Evolutionary conservation across 2,888 invertebrate species (phyloP).

Genomic region (Cheilosia impressa): DNA sequence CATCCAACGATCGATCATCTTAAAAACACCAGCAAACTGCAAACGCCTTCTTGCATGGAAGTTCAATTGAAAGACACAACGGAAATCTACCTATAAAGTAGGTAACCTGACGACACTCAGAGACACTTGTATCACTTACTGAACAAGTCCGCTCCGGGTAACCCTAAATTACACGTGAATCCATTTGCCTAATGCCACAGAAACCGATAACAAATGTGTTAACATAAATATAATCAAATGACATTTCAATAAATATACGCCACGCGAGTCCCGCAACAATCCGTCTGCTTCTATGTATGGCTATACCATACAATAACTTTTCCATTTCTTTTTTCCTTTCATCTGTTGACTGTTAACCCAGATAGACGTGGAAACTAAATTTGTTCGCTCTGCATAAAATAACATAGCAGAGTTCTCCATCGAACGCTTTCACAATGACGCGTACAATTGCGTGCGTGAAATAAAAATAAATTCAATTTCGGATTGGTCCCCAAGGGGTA

Average conservation of each 20-base stretch:
- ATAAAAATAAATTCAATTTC: slow-evolving; percentile 73
- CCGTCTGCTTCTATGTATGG: slow-evolving; percentile 20
- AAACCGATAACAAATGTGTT: slow-evolving; percentile 61
- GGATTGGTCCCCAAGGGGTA: slow-evolving; percentile 70
- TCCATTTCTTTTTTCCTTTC: slow-evolving; percentile 17
- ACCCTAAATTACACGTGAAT: slow-evolving; percentile 41
- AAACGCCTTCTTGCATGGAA: too few species aligned
- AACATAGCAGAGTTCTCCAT: slow-evolving; percentile 38
- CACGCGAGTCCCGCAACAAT: slow-evolving; percentile 50
- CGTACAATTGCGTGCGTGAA: slow-evolving; percentile 73
- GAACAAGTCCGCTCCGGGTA: not conserved
- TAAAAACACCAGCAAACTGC: too few species aligned
- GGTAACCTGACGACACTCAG: too few species aligned
- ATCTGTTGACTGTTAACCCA: not conserved
- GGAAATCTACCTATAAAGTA: too few species aligned
- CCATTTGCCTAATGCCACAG: slow-evolving; percentile 52
- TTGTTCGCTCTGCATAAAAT: slow-evolving; percentile 1
- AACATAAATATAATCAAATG: slow-evolving; percentile 67
- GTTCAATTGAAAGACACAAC: too few species aligned
- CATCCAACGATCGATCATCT: too few species aligned
- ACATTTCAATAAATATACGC: slow-evolving; percentile 60
- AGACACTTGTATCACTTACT: too few species aligned
- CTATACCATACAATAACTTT: slow-evolving; percentile 31
- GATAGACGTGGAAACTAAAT: slow-evolving; percentile 32
- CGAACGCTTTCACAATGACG: slow-evolving; percentile 65